Evolutionary conservation across 1,140 invertebrate species (phyloP).

Genomic region (Ceratosolen fusciceps): DNA sequence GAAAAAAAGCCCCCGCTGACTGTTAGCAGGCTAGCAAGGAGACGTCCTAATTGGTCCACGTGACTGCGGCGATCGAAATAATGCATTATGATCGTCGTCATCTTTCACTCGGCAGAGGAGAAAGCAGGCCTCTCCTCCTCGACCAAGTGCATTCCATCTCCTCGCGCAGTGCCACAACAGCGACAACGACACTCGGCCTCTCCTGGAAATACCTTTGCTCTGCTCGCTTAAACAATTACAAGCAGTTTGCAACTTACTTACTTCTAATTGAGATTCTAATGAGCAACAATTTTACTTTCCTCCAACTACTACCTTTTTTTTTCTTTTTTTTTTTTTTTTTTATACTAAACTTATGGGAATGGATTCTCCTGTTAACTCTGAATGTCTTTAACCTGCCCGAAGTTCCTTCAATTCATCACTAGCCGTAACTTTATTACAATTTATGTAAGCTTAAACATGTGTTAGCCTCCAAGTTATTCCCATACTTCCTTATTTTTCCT

Average conservation of each 20-base stretch:
- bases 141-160: conserved; percentile 20
- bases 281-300: neutral
- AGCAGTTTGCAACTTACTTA: neutral
- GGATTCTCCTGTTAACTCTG: no score
- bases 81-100: neutral
- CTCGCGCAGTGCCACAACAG: no score
- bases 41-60: neutral
- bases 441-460: no score
- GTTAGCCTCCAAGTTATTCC: no score
- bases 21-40: neutral
- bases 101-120: neutral
- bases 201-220: neutral
- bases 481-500: no score
- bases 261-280: conserved; percentile 19
- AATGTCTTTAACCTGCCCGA: no score
- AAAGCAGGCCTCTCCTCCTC: conserved; percentile 11
- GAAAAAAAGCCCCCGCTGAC: no score
- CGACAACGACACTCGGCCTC: no score
- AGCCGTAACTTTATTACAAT: no score
- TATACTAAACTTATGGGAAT: no score
- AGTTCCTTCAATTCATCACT: no score
- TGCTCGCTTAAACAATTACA: neutral
- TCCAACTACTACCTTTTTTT: neutral
- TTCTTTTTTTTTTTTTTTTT: no score
- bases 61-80: neutral